Evolutionary conservation across 2,888 invertebrate genomes (phyloP).

Genomic region (Nebria brevicollis): DNA sequence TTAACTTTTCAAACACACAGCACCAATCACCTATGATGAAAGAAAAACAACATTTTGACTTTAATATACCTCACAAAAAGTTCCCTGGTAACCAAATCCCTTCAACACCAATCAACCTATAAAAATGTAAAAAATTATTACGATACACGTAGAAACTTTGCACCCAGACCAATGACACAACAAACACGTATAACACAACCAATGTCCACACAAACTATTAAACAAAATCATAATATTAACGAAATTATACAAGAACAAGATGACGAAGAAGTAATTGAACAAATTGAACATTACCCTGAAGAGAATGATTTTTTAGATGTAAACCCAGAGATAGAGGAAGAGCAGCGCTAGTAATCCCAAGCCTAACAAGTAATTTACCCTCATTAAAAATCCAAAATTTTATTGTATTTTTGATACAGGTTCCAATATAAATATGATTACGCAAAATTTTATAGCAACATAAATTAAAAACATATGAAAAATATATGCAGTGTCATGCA

Average conservation of each 20-base stretch:
- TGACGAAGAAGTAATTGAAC: not conserved
- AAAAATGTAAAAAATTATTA: constrained; percentile 20
- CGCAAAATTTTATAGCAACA: not conserved
- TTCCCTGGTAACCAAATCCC: no score
- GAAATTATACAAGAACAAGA: not conserved
- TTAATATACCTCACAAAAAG: no score
- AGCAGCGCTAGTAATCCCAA: constrained; percentile 3
- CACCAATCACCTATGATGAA: not conserved
- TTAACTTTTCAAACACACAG: constrained; percentile 14
- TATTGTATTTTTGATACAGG: constrained; percentile 16
- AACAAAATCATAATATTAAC: constrained; percentile 19
- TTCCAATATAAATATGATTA: constrained; percentile 7
- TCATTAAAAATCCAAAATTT: not conserved
- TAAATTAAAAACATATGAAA: constrained; percentile 13
- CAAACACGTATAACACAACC: constrained; percentile 4
- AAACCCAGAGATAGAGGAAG: not conserved
- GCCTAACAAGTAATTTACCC: constrained; percentile 7
- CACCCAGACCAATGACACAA: constrained; percentile 18
- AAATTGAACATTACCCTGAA: not conserved
- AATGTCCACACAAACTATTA: constrained; percentile 7
- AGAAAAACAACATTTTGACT: no score
- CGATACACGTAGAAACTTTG: constrained; percentile 4
- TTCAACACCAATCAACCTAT: no score
- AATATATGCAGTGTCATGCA: no score
- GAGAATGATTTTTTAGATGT: constrained; percentile 23